These are phyloP conservation scores for Orthosia gracilis DNA, from an alignment of 2,888 invertebrate genomes.

Conservation along the genomic window DNA sequence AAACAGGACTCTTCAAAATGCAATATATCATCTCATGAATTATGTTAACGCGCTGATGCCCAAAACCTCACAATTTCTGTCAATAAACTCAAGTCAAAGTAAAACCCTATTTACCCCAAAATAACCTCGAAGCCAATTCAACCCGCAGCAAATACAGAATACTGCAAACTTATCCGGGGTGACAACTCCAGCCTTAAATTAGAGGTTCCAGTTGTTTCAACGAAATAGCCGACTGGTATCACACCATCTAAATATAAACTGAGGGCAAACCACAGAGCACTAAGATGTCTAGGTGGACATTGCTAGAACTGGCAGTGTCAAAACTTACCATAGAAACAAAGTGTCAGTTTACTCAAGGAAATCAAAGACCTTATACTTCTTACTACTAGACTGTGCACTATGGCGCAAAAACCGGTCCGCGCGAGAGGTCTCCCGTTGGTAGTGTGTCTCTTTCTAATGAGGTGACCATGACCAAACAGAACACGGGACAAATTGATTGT, in stretches of 20 bases:
- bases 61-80: background rate
- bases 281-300: background rate
- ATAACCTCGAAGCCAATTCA: constrained; percentile 6
- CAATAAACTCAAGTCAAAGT: background rate
- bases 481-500: no score
- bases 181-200: constrained; percentile 36
- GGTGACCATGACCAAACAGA: no score
- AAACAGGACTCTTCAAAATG: background rate
- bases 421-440: no score
- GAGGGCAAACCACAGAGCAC: background rate
- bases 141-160: constrained; percentile 39
- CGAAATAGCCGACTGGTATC: constrained; percentile 37
- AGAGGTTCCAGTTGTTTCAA: constrained; percentile 29
- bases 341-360: no score
- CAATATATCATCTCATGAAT: background rate
- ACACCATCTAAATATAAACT: constrained; percentile 52
- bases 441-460: no score
- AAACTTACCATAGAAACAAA: background rate
- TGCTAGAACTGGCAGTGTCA: background rate
- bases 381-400: no score
- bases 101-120: background rate
- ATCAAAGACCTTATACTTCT: no score
- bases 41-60: background rate
- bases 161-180: constrained; percentile 29
- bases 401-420: no score